Conservation (phyloP, 2,113 vertebrate species). For the Myotis davidii region DNA sequence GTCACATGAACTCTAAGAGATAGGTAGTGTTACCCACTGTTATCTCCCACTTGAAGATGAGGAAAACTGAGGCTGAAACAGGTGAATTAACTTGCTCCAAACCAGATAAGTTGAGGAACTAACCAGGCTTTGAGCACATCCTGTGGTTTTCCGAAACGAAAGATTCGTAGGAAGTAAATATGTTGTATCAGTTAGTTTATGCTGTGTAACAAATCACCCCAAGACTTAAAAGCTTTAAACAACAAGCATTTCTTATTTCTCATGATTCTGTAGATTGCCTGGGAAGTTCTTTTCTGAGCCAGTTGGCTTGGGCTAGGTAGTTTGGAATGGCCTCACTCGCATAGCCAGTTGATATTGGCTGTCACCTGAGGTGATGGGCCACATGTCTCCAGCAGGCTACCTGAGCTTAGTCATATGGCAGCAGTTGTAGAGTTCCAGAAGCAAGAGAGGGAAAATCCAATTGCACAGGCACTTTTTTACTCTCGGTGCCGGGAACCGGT, state of each 20-base stretch:
- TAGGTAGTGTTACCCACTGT: neutral
- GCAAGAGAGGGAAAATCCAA: neutral
- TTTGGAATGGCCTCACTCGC: neutral
- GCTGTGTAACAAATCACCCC: neutral
- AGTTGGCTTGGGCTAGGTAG: neutral
- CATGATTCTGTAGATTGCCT: neutral
- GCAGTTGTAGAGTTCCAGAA: neutral
- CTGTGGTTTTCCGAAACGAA: neutral
- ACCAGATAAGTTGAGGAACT: neutral
- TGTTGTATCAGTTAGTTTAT: neutral
- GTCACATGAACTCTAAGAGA: neutral
- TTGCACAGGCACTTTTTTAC: neutral
- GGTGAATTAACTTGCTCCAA: neutral
- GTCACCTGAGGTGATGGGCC: neutral
- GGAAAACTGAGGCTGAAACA: neutral
- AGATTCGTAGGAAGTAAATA: neutral
- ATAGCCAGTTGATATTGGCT: neutral
- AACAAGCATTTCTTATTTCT: neutral
- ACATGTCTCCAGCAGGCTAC: neutral
- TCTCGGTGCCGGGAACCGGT: too few relatives aligned
- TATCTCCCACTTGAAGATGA: neutral
- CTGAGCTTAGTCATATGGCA: neutral
- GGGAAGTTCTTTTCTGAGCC: neutral
- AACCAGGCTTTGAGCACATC: neutral
- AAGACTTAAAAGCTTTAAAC: neutral